These are phyloP conservation scores for Sitophilus oryzae DNA, from an alignment of 1,140 invertebrate species.

Conservation along the genomic window DNA sequence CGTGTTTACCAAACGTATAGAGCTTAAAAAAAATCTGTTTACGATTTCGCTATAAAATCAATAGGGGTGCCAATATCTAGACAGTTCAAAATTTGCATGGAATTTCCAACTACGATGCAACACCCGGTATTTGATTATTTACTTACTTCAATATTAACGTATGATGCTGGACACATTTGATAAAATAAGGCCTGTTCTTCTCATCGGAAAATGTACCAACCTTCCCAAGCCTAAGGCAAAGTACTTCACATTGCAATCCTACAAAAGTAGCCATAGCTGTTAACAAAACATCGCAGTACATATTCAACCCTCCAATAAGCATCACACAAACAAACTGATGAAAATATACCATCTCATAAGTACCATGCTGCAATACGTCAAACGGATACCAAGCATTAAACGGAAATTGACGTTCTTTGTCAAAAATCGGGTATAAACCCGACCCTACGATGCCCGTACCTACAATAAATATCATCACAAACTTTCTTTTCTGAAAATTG, in stretches of 20 bases:
- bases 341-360: neutral
- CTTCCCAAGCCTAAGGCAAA: neutral
- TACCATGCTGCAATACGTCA: neutral
- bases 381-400: neutral
- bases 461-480: neutral
- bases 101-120: too few relatives aligned
- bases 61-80: too few relatives aligned
- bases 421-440: neutral
- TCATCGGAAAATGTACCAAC: neutral
- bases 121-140: too few relatives aligned
- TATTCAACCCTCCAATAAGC: neutral
- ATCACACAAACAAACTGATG: neutral
- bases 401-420: neutral
- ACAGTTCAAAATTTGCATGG: too few relatives aligned
- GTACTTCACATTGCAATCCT: neutral
- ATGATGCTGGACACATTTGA: neutral
- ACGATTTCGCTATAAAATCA: too few relatives aligned
- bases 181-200: neutral
- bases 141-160: neutral
- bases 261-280: neutral
- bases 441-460: neutral
- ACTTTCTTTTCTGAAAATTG: conserved; percentile 1
- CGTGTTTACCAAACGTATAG: too few relatives aligned
- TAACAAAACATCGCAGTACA: neutral
- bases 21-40: too few relatives aligned